Evolutionary conservation across 30 jellyfish, hydroid and myxozoan genomes (phyloP).

Genomic region (Nemopilema nomurai): DNA sequence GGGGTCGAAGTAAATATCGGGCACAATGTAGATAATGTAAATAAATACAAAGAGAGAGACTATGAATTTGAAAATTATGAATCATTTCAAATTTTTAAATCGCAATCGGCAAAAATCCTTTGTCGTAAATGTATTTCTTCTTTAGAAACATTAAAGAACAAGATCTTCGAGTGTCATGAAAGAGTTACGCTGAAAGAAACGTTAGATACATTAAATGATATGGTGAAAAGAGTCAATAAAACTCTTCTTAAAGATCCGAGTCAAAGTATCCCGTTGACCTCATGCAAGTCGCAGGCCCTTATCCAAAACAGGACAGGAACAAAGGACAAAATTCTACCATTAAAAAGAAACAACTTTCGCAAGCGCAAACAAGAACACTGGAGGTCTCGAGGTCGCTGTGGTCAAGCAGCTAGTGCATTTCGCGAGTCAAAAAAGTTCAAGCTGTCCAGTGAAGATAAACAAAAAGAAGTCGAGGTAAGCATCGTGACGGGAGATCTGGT

Average conservation of each 20-base stretch:
- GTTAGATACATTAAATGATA: conserved; percentile 3
- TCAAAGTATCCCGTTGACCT: conserved; percentile 22
- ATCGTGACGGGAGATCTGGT: conserved; percentile 1
- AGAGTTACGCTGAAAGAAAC: conserved; percentile 17
- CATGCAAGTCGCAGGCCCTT: conserved; percentile 33
- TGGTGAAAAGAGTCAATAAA: conserved; percentile 28
- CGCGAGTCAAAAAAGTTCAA: conserved; percentile 2
- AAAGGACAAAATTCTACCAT: background rate
- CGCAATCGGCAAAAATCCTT: conserved; percentile 21
- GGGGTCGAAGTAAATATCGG: conserved; percentile 25
- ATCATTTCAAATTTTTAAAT: conserved; percentile 1
- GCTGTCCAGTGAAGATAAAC: background rate
- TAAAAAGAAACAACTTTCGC: conserved; percentile 3
- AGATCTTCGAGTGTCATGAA: conserved; percentile 19
- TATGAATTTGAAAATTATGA: conserved; percentile 25
- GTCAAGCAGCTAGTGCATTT: conserved; percentile 17
- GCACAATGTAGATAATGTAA: conserved; percentile 10
- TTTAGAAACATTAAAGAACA: conserved; percentile 24
- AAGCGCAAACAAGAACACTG: conserved; percentile 13
- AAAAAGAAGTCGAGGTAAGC: background rate
- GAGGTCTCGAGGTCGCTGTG: conserved; percentile 20
- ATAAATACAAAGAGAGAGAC: conserved; percentile 18
- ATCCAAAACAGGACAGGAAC: conserved; percentile 16
- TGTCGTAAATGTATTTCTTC: conserved; percentile 31
- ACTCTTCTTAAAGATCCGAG: conserved; percentile 20